Conservation (phyloP, 2,888 invertebrate species). For the Scaptomyza tumidula region DNA sequence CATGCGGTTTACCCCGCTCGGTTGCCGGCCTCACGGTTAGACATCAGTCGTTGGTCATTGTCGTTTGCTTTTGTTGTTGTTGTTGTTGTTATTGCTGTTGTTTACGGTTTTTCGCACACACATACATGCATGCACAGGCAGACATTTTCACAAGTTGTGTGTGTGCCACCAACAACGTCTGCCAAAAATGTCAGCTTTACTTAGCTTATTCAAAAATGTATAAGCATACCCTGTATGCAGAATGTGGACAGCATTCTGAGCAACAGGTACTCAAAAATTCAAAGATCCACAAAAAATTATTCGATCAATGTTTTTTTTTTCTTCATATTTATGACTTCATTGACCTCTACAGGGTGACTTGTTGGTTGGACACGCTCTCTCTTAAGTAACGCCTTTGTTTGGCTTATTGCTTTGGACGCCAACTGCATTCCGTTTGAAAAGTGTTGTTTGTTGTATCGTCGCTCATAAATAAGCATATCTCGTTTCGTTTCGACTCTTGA, state of each 20-base stretch:
- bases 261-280: background rate
- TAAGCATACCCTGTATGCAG: constrained; percentile 22
- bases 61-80: constrained; percentile 34
- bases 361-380: background rate
- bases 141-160: constrained; percentile 51
- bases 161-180: constrained; percentile 18
- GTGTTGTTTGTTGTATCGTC: constrained; percentile 33
- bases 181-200: constrained; percentile 43
- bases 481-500: constrained; percentile 51
- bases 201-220: constrained; percentile 34
- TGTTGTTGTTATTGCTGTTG: constrained; percentile 46
- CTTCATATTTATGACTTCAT: too few relatives aligned
- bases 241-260: background rate
- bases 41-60: constrained; percentile 59
- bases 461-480: constrained; percentile 65
- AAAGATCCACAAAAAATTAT: background rate
- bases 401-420: constrained; percentile 4
- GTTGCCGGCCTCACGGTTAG: constrained; percentile 62
- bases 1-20: constrained; percentile 74
- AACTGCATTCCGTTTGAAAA: constrained; percentile 21
- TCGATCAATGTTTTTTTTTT: too few relatives aligned
- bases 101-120: constrained; percentile 53
- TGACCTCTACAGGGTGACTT: too few relatives aligned
- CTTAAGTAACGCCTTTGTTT: background rate
- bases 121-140: constrained; percentile 22